Conservation (phyloP, 2,797 vertebrate species). For the Bovichtus diacanthus region DNA sequence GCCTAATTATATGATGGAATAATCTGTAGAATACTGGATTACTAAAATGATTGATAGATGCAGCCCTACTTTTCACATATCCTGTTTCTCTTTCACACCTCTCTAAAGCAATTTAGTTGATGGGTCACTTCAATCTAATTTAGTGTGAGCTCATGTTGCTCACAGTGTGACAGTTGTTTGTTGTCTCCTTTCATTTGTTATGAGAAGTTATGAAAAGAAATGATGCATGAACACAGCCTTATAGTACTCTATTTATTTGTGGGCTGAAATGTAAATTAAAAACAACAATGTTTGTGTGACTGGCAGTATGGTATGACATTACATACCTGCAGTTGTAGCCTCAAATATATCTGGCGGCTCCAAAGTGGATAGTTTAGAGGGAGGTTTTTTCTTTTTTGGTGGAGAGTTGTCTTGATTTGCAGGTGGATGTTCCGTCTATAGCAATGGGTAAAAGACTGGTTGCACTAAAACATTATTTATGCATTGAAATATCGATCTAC, state of each 20-base stretch:
- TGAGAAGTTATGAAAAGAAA: neutral
- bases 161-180: neutral
- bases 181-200: neutral
- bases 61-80: too few relatives aligned
- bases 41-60: too few relatives aligned
- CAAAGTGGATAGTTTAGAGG: constrained; percentile 14
- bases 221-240: neutral
- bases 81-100: neutral
- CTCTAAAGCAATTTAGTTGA: neutral
- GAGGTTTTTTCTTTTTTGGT: constrained; percentile 68
- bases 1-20: too few relatives aligned
- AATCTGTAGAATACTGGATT: too few relatives aligned
- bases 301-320: neutral
- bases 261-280: neutral
- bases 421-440: constrained; percentile 66
- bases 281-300: neutral
- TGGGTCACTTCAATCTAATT: neutral
- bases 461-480: neutral
- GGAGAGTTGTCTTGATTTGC: constrained; percentile 60
- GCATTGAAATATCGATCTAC: neutral
- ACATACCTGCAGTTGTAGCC: constrained; percentile 68
- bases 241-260: neutral
- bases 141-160: neutral
- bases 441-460: neutral
- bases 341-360: constrained; percentile 63